Conservation (phyloP, 2,797 vertebrate species). For the Epinephelus malabaricus region DNA sequence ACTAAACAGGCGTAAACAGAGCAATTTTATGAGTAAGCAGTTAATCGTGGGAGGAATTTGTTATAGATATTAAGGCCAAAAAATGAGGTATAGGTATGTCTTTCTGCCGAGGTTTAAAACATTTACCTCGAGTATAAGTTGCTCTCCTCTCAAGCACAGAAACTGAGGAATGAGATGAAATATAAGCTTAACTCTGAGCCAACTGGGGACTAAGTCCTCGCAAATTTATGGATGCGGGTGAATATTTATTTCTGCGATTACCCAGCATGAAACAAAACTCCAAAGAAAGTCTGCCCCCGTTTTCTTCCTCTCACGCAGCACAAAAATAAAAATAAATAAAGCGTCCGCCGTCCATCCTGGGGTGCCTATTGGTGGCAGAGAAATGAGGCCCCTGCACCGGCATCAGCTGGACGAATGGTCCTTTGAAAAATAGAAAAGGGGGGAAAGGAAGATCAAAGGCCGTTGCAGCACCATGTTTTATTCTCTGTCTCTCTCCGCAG, state of each 20-base stretch:
- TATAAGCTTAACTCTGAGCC: slow-evolving; percentile 54
- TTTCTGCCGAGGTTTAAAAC: slow-evolving; percentile 15
- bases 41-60: slow-evolving; percentile 17
- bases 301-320: slow-evolving; percentile 31
- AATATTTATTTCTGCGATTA: slow-evolving; percentile 76
- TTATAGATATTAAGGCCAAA: background rate
- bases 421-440: slow-evolving; percentile 77
- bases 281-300: slow-evolving; percentile 44
- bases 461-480: slow-evolving; percentile 79
- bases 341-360: slow-evolving; percentile 1
- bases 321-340: slow-evolving; percentile 60
- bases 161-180: slow-evolving; percentile 57
- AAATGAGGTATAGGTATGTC: background rate
- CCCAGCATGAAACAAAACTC: slow-evolving; percentile 64
- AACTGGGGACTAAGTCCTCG: slow-evolving; percentile 55
- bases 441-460: slow-evolving; percentile 78
- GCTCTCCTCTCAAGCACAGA: slow-evolving; percentile 7
- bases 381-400: slow-evolving; percentile 34
- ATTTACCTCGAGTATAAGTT: slow-evolving; percentile 15
- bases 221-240: slow-evolving; percentile 64
- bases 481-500: slow-evolving; percentile 74
- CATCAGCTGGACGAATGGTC: slow-evolving; percentile 64
- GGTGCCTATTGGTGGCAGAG: slow-evolving; percentile 58
- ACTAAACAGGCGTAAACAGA: background rate
- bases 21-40: background rate